A percentile compares a stretch with the other conserved stretches of the same genome.
Evolutionary conservation across 2,888 invertebrate species (phyloP).

Genomic region (Idaea straminata): DNA sequence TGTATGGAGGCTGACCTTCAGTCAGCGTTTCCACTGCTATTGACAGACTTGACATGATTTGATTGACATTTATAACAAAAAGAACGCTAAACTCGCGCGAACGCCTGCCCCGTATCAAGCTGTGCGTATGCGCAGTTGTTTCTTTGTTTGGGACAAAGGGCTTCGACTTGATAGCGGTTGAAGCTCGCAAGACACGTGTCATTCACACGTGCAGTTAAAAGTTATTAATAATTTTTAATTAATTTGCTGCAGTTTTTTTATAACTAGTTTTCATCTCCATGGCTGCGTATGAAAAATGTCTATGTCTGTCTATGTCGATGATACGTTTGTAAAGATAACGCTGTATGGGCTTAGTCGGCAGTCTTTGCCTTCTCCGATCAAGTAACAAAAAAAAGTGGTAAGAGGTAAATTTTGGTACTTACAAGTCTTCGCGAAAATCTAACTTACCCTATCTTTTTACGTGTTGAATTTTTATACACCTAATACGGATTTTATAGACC

Average conservation of each 20-base stretch:
- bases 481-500: too few relatives aligned
- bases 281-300: too few relatives aligned
- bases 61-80: background rate
- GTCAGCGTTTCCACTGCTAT: background rate
- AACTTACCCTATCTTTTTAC: too few relatives aligned
- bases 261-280: too few relatives aligned
- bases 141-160: background rate
- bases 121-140: background rate
- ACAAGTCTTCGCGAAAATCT: too few relatives aligned
- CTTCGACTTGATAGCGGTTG: background rate
- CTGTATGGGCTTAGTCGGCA: background rate
- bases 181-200: slow-evolving; percentile 13
- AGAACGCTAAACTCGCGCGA: background rate
- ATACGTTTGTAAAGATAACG: background rate
- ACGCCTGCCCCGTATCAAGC: slow-evolving; percentile 1
- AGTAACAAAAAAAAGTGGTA: too few relatives aligned
- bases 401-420: too few relatives aligned
- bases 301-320: background rate
- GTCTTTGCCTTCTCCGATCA: background rate
- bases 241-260: background rate
- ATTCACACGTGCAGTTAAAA: background rate
- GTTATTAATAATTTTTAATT: background rate
- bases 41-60: background rate
- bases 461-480: too few relatives aligned
- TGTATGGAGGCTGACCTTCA: too few relatives aligned